These are phyloP conservation scores for Mamestra brassicae DNA, from an alignment of 2,888 invertebrate species.

Conservation along the genomic window DNA sequence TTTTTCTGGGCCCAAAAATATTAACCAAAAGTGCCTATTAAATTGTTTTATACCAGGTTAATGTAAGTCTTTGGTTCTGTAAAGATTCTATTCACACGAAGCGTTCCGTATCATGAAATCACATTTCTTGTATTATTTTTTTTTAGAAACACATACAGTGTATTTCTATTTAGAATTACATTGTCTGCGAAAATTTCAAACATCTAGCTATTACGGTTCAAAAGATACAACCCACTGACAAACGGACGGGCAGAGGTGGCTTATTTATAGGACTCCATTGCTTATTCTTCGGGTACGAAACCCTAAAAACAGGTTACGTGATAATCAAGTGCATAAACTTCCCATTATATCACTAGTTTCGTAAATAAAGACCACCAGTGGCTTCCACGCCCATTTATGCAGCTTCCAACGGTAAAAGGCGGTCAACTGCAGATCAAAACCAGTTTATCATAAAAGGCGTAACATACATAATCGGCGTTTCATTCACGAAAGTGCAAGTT, in stretches of 20 bases:
- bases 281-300: no score
- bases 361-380: neutral
- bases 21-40: neutral
- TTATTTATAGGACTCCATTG: no score
- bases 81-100: no score
- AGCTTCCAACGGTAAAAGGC: neutral
- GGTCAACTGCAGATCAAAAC: constrained; percentile 20
- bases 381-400: constrained; percentile 12
- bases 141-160: no score
- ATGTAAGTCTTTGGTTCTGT: no score
- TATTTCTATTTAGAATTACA: no score
- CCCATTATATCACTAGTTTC: neutral
- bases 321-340: neutral
- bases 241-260: no score
- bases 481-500: constrained; percentile 70
- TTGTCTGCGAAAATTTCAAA: no score
- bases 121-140: no score
- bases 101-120: neutral
- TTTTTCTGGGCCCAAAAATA: neutral
- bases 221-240: neutral
- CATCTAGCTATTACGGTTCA: neutral
- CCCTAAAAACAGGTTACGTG: neutral
- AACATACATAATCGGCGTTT: constrained; percentile 16
- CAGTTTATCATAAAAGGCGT: constrained; percentile 32
- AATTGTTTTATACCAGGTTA: no score